Evolutionary conservation across 2,888 invertebrate species (phyloP), one percentile per base, ranked within the genome.

Genomic region (Agrochola lota): DNA sequence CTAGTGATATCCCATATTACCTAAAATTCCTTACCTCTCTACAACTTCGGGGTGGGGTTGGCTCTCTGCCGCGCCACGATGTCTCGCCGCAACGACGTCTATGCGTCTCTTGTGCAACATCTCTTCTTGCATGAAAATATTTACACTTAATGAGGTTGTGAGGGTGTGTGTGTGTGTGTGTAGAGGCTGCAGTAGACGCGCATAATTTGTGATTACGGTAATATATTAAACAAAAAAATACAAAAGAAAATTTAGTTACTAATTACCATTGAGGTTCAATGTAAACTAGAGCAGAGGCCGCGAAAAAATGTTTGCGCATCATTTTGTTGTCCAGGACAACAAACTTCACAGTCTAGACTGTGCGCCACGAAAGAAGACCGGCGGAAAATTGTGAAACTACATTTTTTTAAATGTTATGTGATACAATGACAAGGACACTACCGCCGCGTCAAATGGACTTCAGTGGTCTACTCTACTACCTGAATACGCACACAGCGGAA

Each of bases 81-180:
- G 88, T 88, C 88, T 88, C 85, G 86, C 76, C 87, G 81, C 55
- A 64, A 70, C 86, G 82, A 74, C 87, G 84, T 71, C 81, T 84
- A 59, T 83, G 84, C 80, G 81, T 81, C 87, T 76, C 77, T 83
- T 83, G 82, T 87, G 88, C 88, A 88, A 87, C 80, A n/a, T n/a
- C n/a, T 83, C 70, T 69, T 78, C 71, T 66, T 85, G 74, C 80
- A 77, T 67, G 83, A 62, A 76, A 72, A 77, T 77, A 80, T 79
- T 77, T 74, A 78, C 82, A 66, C 49, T 62, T 57, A 82, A 69
- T 81, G 7, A 59, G 43, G 30, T 12, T 49, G 20, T 40, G 9
- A 17, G 1, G 60, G 40, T 49, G 26, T 64, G n/a, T 35, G 60
- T 49, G 15, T 40, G 6, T 20, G 1, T 64, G 40, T 49, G n/a